Base-by-base conservation (phyloP, 2,113 vertebrate species). In the Strix uralensis region DNA sequence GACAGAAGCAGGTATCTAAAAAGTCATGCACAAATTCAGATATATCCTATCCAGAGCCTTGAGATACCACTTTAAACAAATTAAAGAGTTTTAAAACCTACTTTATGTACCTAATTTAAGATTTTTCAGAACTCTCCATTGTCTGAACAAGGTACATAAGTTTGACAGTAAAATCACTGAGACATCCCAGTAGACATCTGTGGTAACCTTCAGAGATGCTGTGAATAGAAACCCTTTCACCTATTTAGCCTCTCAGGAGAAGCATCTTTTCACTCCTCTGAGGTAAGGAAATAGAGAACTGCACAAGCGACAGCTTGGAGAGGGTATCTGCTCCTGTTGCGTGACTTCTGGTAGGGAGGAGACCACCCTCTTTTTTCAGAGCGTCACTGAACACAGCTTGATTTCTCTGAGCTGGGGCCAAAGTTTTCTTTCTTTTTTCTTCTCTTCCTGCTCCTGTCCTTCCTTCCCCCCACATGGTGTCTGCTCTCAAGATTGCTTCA, bases 401-500 rank as follows among this genome's bases (percentile, higher is more conserved):
- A 84, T 92, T 91, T 89, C 84, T 95, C 40, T 95, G 95, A 95
- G 86, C 36, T 66, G 51, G 5, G 46, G 86, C 95, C 91, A 94
- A 93, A 71, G 10, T 62, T 92, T 87, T 75, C 40, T 44, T 78
- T 86, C 51, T 83, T 77, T 72, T 77, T 92, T 52, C 44, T 87
- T 81, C 34, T 74, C 20, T 67, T 52, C 30, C 47, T 74, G 16
- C 21, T 94, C 58, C 25, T 29, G 81, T 94, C 40, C 57, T 91
- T 89, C 61, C 65, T 95, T 89, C 40, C 66, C 66, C 77, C 66
- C 36, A 75, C 65, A 73, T 79, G 84, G 91, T 95, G n/a, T 91
- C 81, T 95, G 89, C 84, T 95, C 97, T 95, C 92, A 96, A 95
- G 83, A 82, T 87, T 82, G 54, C 46, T 91, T 94, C 86, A 96